A percentile compares a stretch with the other conserved stretches of the same genome.
phyloP scores from a whole-genome alignment of 2,113 vertebrate genomes.

The Indicator maculatus region DNA sequence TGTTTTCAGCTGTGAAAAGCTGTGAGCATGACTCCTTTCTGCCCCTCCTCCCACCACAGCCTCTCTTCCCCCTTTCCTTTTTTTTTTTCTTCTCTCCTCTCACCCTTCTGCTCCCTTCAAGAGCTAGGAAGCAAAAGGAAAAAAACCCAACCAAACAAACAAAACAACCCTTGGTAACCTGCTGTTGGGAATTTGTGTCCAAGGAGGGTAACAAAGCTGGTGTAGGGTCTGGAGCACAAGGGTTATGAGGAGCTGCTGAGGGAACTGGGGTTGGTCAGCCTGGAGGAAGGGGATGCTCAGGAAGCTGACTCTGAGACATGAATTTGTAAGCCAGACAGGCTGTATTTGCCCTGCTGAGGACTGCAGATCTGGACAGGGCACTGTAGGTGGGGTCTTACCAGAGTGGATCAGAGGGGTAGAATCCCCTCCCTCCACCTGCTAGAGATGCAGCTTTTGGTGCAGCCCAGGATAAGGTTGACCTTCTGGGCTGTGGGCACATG shows the following conservation, averaged over 20 bases:
- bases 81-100: background rate
- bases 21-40: constrained; percentile 61
- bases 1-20: constrained; percentile 78
- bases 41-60: background rate
- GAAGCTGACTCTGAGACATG: background rate
- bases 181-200: background rate
- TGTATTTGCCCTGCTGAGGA: background rate
- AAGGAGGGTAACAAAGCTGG: no score
- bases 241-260: no score
- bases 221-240: no score
- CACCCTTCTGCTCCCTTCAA: constrained; percentile 22
- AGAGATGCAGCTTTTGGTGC: background rate
- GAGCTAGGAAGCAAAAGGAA: constrained; percentile 7
- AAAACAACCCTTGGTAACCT: background rate
- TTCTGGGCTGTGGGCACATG: no score
- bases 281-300: background rate
- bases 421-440: background rate
- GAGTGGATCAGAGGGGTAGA: background rate
- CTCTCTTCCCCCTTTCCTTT: background rate
- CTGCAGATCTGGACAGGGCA: background rate
- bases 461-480: background rate
- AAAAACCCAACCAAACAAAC: background rate
- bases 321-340: background rate
- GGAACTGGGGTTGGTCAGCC: no score
- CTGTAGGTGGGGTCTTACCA: background rate